phyloP scores from a whole-genome alignment of 2,797 vertebrate species.

The Scolopax bukidnonensis region DNA sequence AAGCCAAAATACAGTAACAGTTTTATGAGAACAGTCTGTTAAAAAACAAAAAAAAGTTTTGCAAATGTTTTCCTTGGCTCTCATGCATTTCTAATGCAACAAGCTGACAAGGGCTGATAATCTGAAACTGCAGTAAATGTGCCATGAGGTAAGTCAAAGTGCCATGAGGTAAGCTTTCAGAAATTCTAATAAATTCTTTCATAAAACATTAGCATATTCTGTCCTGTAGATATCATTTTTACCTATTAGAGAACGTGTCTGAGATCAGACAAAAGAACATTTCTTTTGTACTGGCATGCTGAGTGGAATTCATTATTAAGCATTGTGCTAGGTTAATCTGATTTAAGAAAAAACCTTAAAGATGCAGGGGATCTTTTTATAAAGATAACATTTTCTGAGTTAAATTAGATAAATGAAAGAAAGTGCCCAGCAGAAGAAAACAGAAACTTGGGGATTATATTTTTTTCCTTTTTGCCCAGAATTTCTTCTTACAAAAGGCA shows the following conservation, averaged over 20 bases:
- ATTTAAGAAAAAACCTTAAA: neutral
- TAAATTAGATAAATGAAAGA: constrained; percentile 14
- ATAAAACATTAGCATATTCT: constrained; percentile 42
- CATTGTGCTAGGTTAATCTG: constrained; percentile 26
- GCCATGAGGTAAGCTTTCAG: neutral
- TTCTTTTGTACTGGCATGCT: constrained; percentile 7
- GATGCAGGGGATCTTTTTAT: neutral
- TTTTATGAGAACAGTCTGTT: neutral
- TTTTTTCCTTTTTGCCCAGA: neutral
- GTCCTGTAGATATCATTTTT: constrained; percentile 62
- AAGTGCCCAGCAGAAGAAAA: neutral
- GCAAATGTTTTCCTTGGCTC: neutral
- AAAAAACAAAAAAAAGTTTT: neutral
- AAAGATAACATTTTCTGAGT: neutral
- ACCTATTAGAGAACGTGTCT: constrained; percentile 64
- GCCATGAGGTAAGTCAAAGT: constrained; percentile 32
- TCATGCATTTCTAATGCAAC: constrained; percentile 41
- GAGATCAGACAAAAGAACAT: constrained; percentile 57
- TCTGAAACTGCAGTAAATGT: constrained; percentile 11
- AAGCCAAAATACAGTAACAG: neutral
- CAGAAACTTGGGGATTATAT: neutral
- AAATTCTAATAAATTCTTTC: constrained; percentile 56
- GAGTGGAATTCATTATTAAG: constrained; percentile 55
- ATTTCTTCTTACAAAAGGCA: neutral
- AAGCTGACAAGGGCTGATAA: constrained; percentile 30